Evolutionary conservation across 2,888 invertebrate genomes (phyloP).

Genomic region (Callosobruchus maculatus): DNA sequence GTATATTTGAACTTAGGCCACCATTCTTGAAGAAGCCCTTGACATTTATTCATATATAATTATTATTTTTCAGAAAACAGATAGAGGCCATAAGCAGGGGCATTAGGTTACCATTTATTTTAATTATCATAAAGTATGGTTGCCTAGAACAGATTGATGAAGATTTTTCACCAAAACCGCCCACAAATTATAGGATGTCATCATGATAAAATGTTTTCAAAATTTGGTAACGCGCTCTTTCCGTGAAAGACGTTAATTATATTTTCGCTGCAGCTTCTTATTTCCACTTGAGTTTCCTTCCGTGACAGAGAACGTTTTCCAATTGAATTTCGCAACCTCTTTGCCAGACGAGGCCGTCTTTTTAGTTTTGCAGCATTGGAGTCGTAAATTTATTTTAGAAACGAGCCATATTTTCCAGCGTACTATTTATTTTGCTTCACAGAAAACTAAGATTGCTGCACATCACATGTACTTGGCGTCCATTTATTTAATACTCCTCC

Average conservation of each 20-base stretch:
- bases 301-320: neutral
- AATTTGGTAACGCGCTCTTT: neutral
- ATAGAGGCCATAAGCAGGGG: too few species aligned
- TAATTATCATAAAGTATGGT: too few species aligned
- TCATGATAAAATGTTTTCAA: neutral
- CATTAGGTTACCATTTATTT: too few species aligned
- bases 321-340: neutral
- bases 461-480: neutral
- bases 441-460: neutral
- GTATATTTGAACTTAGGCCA: too few species aligned
- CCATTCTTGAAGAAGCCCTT: too few species aligned
- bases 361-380: neutral
- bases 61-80: too few species aligned
- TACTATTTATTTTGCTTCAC: neutral
- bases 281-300: neutral
- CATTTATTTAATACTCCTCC: too few species aligned
- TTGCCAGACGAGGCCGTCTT: neutral
- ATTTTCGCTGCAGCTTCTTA: neutral
- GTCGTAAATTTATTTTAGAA: neutral
- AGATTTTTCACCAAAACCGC: too few species aligned
- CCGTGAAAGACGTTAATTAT: neutral
- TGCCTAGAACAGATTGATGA: too few species aligned
- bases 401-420: neutral
- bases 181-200: too few species aligned
- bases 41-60: too few species aligned